Evolutionary conservation across 2,797 vertebrate genomes (phyloP), one percentile per base, ranked within the genome.

Genomic region (Onychomys arenicola): DNA sequence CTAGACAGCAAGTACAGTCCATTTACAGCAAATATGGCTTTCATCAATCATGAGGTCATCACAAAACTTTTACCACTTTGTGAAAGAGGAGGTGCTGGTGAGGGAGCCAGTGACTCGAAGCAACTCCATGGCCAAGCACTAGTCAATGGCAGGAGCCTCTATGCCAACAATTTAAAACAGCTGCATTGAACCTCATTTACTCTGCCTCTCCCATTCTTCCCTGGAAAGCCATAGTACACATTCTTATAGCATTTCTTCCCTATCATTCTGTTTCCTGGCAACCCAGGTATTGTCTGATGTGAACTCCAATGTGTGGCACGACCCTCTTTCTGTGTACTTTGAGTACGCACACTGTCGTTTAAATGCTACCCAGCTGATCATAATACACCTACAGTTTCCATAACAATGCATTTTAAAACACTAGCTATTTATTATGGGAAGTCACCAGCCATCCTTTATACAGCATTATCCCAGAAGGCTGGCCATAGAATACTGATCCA

Each of bases 1-100:
- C n/a, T 49, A 65, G 55, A 90, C 12, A 73, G 75, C 76, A 90
- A 96, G 59, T 34, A 91, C 71, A 89, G 55, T 63, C 34, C 32
- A 73, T 57, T 73, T 82, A 49, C 46, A 69, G 21, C 46, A 46
- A 91, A 37, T 81, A 6, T 16, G 25, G n/a, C 89, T 90, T 95
- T 65, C n/a, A 52, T 78, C 73, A 78, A 46, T 75, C 77, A 82
- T 2, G 6, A 83, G 13, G 27, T 88, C 92, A 78, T 83, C 27
- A 52, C 10, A 91, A 57, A 92, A 76, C 71, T 61, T 84, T 34
- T 91, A 90, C 81, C 37, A 89, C 29, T 75, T 1, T 52, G 4
- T 82, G 85, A 55, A 75, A 71, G 4, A 49, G 52, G 59, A 29
- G 57, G 6, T 63, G 55, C 43, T 82, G 16, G 49, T 46, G 5